Base-by-base conservation (phyloP, 37 sponge, comb jelly and placozoan genomes). In the Spongia lamella region DNA sequence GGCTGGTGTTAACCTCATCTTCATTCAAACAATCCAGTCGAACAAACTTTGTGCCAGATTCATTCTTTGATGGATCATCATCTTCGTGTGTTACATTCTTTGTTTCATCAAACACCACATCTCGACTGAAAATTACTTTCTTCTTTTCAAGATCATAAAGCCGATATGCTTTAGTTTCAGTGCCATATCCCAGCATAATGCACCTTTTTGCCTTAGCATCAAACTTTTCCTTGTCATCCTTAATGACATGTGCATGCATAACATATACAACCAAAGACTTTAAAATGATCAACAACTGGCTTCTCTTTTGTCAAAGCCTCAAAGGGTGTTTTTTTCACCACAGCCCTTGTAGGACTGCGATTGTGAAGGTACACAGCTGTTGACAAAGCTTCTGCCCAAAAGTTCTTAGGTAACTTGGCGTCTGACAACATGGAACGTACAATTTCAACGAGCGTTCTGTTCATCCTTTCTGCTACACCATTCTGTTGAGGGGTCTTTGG, bases 401-500 rank as follows among this genome's bases (percentile, higher is more conserved):
- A 66, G 1, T 21, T 24, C 2, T 77, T 50, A 4, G 66, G 78
- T 50, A 77, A 24, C 24, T 77, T 2, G 31, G 67, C 61, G 65
- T 64, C 78, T 29, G 78, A 43, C 25, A 77, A 53, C 78, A 65
- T 77, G 4, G 53, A 77, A 52, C 78, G 49, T 9, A 77, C 66
- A 43, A 32, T 66, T 49, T 77, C 78, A 20, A 77, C 66, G 31
- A 77, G 65, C 15, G 78, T 77, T 26, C 78, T 25, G 56, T 77
- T 77, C 66, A 77, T 65, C 56, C 38, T 1, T 61, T 75, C 62
- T 64, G 76, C 76, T 30, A 65, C 66, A 19, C 78, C 78, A 66
- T 64, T 77, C 55, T 50, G 78, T 36, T 77, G 36, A 50, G 78
- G 78, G 17, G 66, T 63, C 51, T 77, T 64, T 2, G 78, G 78